Evolutionary conservation across 2,888 invertebrate genomes (phyloP).

Genomic region (Automeris io): DNA sequence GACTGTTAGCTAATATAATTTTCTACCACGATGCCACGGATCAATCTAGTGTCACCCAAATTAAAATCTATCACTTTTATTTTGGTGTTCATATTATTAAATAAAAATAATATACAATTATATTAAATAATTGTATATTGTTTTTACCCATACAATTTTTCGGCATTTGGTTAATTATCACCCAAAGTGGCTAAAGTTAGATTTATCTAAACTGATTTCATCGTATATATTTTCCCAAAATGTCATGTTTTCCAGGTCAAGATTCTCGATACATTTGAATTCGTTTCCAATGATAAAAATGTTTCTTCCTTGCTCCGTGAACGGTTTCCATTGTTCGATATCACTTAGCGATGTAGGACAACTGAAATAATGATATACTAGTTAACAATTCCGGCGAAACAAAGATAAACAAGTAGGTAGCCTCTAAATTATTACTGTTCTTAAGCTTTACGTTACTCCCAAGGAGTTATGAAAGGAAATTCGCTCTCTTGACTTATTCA

Average conservation of each 20-base stretch:
- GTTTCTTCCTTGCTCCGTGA: conserved; percentile 38
- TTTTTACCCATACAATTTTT: too few relatives aligned
- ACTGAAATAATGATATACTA: conserved; percentile 33
- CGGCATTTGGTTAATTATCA: too few relatives aligned
- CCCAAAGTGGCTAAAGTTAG: background rate
- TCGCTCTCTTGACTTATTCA: conserved; percentile 1
- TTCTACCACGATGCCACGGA: too few relatives aligned
- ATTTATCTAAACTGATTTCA: conserved; percentile 18
- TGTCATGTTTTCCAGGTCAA: conserved; percentile 35
- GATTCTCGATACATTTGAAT: conserved; percentile 33
- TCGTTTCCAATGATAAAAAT: conserved; percentile 48
- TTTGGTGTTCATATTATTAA: background rate
- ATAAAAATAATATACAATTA: too few relatives aligned
- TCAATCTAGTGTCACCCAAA: background rate
- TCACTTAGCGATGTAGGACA: conserved; percentile 43
- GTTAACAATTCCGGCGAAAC: conserved; percentile 3
- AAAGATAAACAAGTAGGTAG: background rate
- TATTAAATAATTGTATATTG: too few relatives aligned
- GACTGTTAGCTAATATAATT: too few relatives aligned
- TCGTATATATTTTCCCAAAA: conserved; percentile 62
- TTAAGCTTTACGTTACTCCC: background rate
- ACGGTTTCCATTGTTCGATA: conserved; percentile 46
- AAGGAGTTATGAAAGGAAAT: conserved; percentile 3
- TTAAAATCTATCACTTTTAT: background rate
- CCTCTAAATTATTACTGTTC: background rate